Evolutionary conservation across 2,797 vertebrate species (phyloP), one percentile per base, ranked within the genome.

Genomic region (Catharus ustulatus): DNA sequence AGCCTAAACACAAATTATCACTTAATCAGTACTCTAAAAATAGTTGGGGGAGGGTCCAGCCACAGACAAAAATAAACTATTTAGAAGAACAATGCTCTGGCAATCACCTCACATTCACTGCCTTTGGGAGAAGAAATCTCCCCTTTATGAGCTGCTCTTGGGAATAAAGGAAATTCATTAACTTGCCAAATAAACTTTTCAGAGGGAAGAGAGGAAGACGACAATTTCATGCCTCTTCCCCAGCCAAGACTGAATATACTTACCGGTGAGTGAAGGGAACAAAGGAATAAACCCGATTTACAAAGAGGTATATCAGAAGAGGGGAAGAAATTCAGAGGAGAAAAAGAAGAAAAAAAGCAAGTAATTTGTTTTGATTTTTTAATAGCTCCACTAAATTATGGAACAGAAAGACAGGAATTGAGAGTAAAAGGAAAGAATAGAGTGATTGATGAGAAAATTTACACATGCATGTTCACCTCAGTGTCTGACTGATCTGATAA

Each of bases 81-180:
- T 85, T 34, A 72, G 43, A 89, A 87, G 61, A 94, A 95, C 82
- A 94, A 87, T 87, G 64, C 61, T 93, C 89, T 92, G 89, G 84
- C 87, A 92, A 66, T 69, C 72, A 81, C 75, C 29, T 89, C 78
- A 5, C 43, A 84, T 82, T 85, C 54, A 36, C 42, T n/a, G 46
- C 69, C 59, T n/a, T 5, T 16, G 36, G 61, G 51, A 93, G 20
- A 90, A 90, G 30, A 93, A 87, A 71, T 42, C 34, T 66, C 36
- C n/a, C 46, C 43, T 85, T 89, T 80, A 85, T 30, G 32, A 92
- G 27, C 32, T 58, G 78, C 90, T 89, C n/a, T 45, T 72, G 72
- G 69, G 87, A 93, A 93, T 87, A 89, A 77, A 81, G 58, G 40
- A 85, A 95, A 92, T 87, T 80, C 68, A 89, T 83, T 48, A 89